These are phyloP conservation scores for Drosophila melanica DNA, from an alignment of 1,140 invertebrate genomes.

Conservation along the genomic window DNA sequence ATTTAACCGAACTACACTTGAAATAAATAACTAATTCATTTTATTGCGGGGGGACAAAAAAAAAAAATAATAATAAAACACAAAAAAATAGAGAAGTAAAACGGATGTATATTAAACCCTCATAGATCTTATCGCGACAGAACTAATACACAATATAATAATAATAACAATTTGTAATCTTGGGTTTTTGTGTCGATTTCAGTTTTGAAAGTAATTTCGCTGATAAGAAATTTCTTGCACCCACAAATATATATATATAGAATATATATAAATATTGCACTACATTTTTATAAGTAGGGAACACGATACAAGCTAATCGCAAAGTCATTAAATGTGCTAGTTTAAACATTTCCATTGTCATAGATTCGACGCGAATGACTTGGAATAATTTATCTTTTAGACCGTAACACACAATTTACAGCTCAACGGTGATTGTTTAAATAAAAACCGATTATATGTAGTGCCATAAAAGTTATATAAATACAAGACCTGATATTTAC, in stretches of 20 bases:
- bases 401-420: slow-evolving; percentile 58
- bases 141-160: slow-evolving; percentile 77
- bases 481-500: slow-evolving; percentile 13
- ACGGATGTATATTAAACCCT: slow-evolving; percentile 47
- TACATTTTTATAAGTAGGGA: slow-evolving; percentile 3
- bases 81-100: slow-evolving; percentile 13
- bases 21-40: slow-evolving; percentile 82
- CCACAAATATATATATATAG: slow-evolving; percentile 27
- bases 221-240: slow-evolving; percentile 62
- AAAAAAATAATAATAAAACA: background rate
- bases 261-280: slow-evolving; percentile 8
- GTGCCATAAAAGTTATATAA: slow-evolving; percentile 49
- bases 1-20: slow-evolving; percentile 40
- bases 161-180: slow-evolving; percentile 77
- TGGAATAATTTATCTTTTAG: slow-evolving; percentile 70
- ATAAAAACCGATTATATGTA: slow-evolving; percentile 62
- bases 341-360: slow-evolving; percentile 51
- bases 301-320: slow-evolving; percentile 41
- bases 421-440: slow-evolving; percentile 73
- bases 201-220: slow-evolving; percentile 66
- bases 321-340: slow-evolving; percentile 34
- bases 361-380: slow-evolving; percentile 42
- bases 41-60: slow-evolving; percentile 52
- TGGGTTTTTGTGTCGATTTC: slow-evolving; percentile 66
- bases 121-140: slow-evolving; percentile 71